These are phyloP conservation scores for Drosophila falleni DNA, from an alignment of 2,888 invertebrate species.

Conservation along the genomic window DNA sequence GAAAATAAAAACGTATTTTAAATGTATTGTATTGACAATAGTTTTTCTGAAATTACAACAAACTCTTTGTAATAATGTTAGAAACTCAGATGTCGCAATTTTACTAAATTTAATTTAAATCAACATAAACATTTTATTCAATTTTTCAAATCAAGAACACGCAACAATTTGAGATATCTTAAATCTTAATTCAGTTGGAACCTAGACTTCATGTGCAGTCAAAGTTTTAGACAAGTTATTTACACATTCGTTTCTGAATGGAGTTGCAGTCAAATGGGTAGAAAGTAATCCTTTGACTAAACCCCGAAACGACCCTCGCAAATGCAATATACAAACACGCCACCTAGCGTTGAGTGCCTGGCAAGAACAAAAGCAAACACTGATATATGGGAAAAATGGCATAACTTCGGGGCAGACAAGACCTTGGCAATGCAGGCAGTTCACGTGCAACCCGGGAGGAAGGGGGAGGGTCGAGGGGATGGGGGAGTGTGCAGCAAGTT, in stretches of 20 bases:
- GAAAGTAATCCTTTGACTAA: constrained; percentile 31
- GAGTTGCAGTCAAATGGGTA: constrained; percentile 12
- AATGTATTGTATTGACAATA: not conserved
- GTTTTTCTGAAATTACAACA: not conserved
- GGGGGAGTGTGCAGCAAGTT: not conserved
- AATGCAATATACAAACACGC: constrained; percentile 53
- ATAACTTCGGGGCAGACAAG: constrained; percentile 32
- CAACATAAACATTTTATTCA: not conserved
- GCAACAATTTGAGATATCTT: not conserved
- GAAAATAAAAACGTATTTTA: not conserved
- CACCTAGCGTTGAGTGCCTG: constrained; percentile 43
- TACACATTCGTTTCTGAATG: constrained; percentile 24
- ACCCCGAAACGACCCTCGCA: constrained; percentile 51
- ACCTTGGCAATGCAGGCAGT: constrained; percentile 49
- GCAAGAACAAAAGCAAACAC: constrained; percentile 9
- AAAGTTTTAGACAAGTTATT: constrained; percentile 28
- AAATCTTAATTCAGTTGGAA: not conserved
- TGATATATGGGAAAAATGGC: constrained; percentile 33
- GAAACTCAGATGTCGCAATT: too few species aligned
- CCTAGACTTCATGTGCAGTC: constrained; percentile 19
- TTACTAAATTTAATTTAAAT: not conserved
- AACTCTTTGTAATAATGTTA: too few species aligned
- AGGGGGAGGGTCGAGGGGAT: not conserved
- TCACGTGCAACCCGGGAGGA: constrained; percentile 10
- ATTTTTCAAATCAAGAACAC: not conserved